phyloP scores from a whole-genome alignment of 2,113 vertebrate genomes.

The Cavia aperea region DNA sequence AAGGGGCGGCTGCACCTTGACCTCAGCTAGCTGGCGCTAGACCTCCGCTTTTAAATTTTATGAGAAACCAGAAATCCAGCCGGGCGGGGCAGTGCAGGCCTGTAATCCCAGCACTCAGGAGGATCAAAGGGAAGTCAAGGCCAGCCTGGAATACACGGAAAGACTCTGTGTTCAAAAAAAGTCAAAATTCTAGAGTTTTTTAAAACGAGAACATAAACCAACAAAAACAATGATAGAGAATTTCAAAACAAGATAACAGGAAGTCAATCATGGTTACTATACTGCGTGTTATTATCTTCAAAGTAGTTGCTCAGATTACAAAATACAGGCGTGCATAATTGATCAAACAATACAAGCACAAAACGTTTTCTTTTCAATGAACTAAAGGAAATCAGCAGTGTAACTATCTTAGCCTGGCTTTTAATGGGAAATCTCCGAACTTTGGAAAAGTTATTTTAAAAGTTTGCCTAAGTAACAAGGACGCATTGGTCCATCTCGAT shows the following conservation, averaged over 20 bases:
- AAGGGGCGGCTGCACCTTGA: neutral
- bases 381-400: no score
- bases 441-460: neutral
- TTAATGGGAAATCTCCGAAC: neutral
- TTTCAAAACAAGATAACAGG: no score
- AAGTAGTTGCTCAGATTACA: no score
- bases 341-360: no score
- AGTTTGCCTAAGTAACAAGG: neutral
- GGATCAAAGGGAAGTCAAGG: neutral
- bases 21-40: neutral
- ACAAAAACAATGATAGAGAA: no score
- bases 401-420: neutral
- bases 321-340: no score
- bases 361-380: no score
- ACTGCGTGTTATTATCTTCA: no score
- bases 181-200: neutral
- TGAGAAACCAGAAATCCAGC: neutral
- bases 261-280: no score
- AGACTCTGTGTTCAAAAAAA: neutral
- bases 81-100: fast-evolving
- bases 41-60: neutral
- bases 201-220: no score
- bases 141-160: neutral
- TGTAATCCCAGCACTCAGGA: neutral
- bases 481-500: fast-evolving